phyloP scores from a whole-genome alignment of 2,797 vertebrate species.

The Gambusia yucatana region DNA sequence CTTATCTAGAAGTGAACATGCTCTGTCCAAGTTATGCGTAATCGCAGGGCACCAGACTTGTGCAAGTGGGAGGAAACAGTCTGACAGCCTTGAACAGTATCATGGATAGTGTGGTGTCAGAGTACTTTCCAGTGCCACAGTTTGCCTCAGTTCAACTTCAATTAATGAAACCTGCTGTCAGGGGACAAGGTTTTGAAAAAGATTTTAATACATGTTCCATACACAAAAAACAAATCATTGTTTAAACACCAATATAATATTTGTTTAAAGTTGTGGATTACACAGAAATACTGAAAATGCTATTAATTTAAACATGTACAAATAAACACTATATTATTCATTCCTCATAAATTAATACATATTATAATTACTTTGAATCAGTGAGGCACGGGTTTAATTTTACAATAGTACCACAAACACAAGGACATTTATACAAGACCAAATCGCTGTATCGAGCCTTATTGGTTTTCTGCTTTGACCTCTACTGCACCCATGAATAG shows the following conservation, averaged over 20 bases:
- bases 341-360: background rate
- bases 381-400: background rate
- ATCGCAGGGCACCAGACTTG: constrained; percentile 72
- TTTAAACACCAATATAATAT: constrained; percentile 13
- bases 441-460: background rate
- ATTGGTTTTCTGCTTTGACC: no score
- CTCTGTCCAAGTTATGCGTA: constrained; percentile 52
- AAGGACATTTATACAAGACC: background rate
- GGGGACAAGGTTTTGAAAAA: background rate
- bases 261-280: constrained; percentile 20
- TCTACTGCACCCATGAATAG: background rate
- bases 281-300: constrained; percentile 3
- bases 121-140: constrained; percentile 35
- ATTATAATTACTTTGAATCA: background rate
- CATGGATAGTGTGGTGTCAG: constrained; percentile 45
- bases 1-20: constrained; percentile 72
- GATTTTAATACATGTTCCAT: constrained; percentile 1
- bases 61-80: constrained; percentile 62
- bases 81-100: constrained; percentile 43
- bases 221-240: constrained; percentile 19
- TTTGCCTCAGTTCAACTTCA: constrained; percentile 13
- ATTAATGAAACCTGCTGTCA: background rate
- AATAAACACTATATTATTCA: background rate
- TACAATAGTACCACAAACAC: background rate
- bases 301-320: constrained; percentile 23